Evolutionary conservation across 2,113 vertebrate species (phyloP), one percentile per base, ranked within the genome.

Genomic region (Hypomesus transpacificus): DNA sequence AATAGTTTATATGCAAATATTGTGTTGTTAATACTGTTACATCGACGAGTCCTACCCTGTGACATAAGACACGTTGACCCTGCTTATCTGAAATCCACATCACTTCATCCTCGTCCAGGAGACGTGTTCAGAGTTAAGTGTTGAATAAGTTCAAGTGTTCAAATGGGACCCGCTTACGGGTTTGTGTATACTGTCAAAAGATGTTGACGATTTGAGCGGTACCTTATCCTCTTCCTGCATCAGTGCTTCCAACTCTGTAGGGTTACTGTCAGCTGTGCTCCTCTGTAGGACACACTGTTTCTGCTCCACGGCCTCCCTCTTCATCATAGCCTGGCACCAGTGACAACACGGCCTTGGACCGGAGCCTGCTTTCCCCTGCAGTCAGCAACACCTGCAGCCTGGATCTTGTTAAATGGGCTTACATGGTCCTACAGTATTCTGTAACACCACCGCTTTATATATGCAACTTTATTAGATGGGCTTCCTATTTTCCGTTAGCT

Each of bases 1-100:
- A 86, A 70, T 13, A 34, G 66, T 70, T 75, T 67, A 61, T 63
- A 74, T 75, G 51, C 46, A 59, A 63, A 52, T 68, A 67, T n/a
- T 34, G n/a, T 21, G 28, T 63, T 34, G 26, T 50, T n/a, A 39
- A 65, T n/a, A 3, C 13, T 13, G 46, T 21, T n/a, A 16, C 2
- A 20, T 65, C 14, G 17, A 63, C 18, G 6, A 2, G 4, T 31
- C n/a, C 11, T 11, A 24, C 58, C 14, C 18, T 31, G 16, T 63
- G 31, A 26, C 17, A 28, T 61, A 26, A 18, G 28, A 31, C 31
- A 63, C 31, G 28, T 63, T 17, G 61, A 63, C 26, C 14, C 24
- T 16, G 22, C 57, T 13, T 26, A 26, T 63, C n/a, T 34, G 26
- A 34, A 46, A 24, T 34, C 17, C 61, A 17, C 61, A 63, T 63